Evolutionary conservation across 1,140 invertebrate genomes (phyloP), one percentile per base, ranked within the genome.

Genomic region (Orchesella cincta): DNA sequence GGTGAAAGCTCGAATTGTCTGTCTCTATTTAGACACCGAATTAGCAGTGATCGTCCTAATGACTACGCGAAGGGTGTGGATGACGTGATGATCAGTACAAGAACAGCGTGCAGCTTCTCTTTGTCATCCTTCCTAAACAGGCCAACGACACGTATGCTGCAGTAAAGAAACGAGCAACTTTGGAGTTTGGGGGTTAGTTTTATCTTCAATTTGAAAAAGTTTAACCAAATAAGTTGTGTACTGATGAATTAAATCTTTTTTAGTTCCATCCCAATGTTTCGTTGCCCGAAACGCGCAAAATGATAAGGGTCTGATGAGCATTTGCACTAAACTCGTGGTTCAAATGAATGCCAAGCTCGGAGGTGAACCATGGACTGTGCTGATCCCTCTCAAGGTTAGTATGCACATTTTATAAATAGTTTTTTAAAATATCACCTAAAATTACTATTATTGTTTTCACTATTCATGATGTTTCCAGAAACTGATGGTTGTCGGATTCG

Each of bases 401-500:
- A 8, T 31, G n/a, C n/a, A n/a, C n/a, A n/a, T n/a, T n/a, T n/a
- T n/a, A n/a, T n/a, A n/a, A n/a, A n/a, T n/a, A n/a, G n/a, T n/a
- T n/a, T n/a, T n/a, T n/a, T n/a, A n/a, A n/a, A n/a, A n/a, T n/a
- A n/a, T n/a, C n/a, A n/a, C n/a, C n/a, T n/a, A n/a, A n/a, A n/a
- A n/a, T n/a, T n/a, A n/a, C n/a, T n/a, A n/a, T n/a, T n/a, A n/a
- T n/a, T n/a, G n/a, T n/a, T n/a, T n/a, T n/a, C n/a, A n/a, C n/a
- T n/a, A n/a, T 8, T 8, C 8, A 31, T n/a, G n/a, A n/a, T n/a
- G n/a, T n/a, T n/a, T 28, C 39, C 26, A 86, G 81, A 84, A 88
- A 0, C 76, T 93, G 0, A 96, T 97, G 94, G 88, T 95, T 0
- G 86, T 94, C n/a, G 95, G 95, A 1, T 94, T 93, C 81, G 94